Base-by-base conservation (phyloP, 2,888 invertebrate genomes). In the Pecten maximus region DNA sequence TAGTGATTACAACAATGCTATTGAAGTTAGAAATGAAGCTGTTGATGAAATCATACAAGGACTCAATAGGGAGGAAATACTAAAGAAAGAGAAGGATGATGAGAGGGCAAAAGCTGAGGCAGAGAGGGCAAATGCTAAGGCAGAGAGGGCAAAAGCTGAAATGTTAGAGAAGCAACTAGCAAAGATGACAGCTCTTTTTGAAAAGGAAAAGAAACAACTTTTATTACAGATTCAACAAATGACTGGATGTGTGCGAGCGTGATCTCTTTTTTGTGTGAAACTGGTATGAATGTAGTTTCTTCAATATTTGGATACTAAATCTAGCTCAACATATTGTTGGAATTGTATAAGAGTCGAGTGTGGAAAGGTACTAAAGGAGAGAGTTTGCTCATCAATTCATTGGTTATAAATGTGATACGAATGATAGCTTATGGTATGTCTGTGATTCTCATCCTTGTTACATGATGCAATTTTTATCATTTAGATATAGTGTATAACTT, bases 381-480 rank as follows among this genome's bases (percentile, higher is more conserved):
- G 8, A 35, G 35, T 74, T 12, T 74, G 74, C 74, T 74, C 74
- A 74, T 74, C 74, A 74, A 74, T 74, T 74, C 74, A 74, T 74
- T 35, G 74, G 74, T 74, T 74, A 74, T 74, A 74, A 74, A 74
- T 74, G 74, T 74, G 74, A 74, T 74, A 74, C 6, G 74, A 74
- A 74, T 74, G 74, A 15, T 74, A 74, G 35, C 74, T 28, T 12
- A 44, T 44, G 44, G 74, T 74, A 74, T 74, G 74, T 35, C 74
- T 74, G 74, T 74, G 74, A 74, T 74, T 74, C 74, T 74, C 74
- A 74, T 74, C 35, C 28, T 74, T 74, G 35, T 74, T 74, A 28
- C 0, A 19, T 23, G 19, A 54, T 54, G 54, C 54, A 74, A 28
- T 60, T 28, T 60, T 60, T 44, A 44, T 44, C 60, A 28, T 16